A percentile compares a stretch with the other conserved stretches of the same genome.
Conservation (phyloP, 1,140 invertebrate genomes). For the Aphidius gifuensis region DNA sequence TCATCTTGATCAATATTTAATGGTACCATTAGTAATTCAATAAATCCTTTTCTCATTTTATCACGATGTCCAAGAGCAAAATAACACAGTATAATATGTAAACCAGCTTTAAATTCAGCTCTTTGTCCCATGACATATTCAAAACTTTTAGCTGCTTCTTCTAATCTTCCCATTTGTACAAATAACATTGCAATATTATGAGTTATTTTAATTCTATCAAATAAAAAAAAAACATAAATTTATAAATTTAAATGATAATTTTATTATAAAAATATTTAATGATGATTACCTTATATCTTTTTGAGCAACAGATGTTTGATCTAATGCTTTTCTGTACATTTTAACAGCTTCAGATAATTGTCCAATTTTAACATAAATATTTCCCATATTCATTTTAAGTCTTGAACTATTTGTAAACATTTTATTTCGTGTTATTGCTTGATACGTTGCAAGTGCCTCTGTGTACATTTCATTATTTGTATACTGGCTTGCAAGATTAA, state of each 20-base stretch:
- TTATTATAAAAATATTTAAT: constrained; percentile 4
- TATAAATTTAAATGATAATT: constrained; percentile 16
- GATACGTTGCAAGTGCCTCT: constrained; percentile 94
- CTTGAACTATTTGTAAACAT: constrained; percentile 85
- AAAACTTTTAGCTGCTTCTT: constrained; percentile 93
- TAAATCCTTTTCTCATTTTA: constrained; percentile 91
- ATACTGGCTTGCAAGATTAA: constrained; percentile 93
- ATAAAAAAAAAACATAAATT: constrained; percentile 21
- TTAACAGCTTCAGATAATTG: constrained; percentile 95
- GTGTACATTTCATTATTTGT: constrained; percentile 90
- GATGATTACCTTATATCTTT: constrained; percentile 71
- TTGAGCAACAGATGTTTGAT: constrained; percentile 89
- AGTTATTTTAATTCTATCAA: constrained; percentile 88
- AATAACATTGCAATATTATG: constrained; percentile 97
- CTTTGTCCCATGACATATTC: constrained; percentile 97
- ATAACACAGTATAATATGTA: constrained; percentile 91
- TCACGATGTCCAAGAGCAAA: constrained; percentile 91
- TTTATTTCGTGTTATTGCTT: constrained; percentile 81
- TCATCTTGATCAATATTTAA: constrained; percentile 81
- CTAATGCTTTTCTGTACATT: constrained; percentile 95
- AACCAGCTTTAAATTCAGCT: constrained; percentile 81
- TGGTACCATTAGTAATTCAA: constrained; percentile 84
- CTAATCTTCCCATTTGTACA: constrained; percentile 93
- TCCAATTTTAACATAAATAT: constrained; percentile 94
- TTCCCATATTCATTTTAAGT: constrained; percentile 97